A percentile compares a stretch with the other conserved stretches of the same genome.
phyloP scores from a whole-genome alignment of 2,797 vertebrate species.

The Microctenopoma steveboyesi region DNA sequence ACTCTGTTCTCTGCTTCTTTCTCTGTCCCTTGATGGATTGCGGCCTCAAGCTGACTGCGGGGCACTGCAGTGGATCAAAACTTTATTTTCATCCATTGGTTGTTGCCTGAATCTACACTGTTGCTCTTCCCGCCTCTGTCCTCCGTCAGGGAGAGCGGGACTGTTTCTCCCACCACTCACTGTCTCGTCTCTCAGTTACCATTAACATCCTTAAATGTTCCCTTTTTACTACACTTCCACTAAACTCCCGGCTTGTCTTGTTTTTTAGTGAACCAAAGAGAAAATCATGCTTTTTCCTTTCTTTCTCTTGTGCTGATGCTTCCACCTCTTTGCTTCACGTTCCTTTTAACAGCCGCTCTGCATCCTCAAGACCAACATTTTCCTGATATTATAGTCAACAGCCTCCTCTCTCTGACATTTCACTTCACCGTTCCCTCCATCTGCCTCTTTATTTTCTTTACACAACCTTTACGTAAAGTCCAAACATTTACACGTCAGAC shows the following conservation, averaged over 20 bases:
- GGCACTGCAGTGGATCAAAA: slow-evolving; percentile 56
- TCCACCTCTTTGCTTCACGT: neutral
- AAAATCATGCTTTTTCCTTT: neutral
- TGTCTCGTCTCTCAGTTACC: neutral
- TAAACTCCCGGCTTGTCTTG: neutral
- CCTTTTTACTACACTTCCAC: no score
- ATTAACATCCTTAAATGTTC: neutral
- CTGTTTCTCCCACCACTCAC: slow-evolving; percentile 3
- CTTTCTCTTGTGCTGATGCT: neutral
- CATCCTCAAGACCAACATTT: slow-evolving; percentile 12
- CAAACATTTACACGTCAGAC: slow-evolving; percentile 21
- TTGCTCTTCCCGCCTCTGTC: neutral
- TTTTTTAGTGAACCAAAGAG: neutral
- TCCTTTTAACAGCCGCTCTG: slow-evolving; percentile 20
- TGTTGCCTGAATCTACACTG: slow-evolving; percentile 29
- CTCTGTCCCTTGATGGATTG: slow-evolving; percentile 41
- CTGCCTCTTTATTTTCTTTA: neutral
- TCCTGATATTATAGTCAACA: slow-evolving; percentile 10
- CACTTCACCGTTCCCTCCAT: slow-evolving; percentile 34
- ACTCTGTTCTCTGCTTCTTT: neutral
- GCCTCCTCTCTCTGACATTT: slow-evolving; percentile 55
- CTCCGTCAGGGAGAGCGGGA: slow-evolving; percentile 7
- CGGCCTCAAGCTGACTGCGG: slow-evolving; percentile 42
- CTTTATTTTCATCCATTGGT: slow-evolving; percentile 48
- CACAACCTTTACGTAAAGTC: slow-evolving; percentile 53